Percentiles rank a stretch among this genome's conserved stretches.
Evolutionary conservation across 2,888 invertebrate species (phyloP).

Genomic region (Cephus rjabovi): DNA sequence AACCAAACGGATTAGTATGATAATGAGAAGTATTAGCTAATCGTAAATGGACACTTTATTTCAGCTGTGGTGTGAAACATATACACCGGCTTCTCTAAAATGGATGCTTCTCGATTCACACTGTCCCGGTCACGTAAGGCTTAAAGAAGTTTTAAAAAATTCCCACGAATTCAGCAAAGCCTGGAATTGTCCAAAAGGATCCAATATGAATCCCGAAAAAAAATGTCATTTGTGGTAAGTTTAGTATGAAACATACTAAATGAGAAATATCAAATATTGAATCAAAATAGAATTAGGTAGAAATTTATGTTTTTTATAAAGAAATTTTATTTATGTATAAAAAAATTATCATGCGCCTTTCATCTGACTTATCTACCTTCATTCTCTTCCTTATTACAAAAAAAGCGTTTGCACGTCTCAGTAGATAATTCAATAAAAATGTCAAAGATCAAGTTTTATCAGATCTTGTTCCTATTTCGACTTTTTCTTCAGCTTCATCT

Average conservation of each 20-base stretch:
- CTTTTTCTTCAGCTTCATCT: neutral
- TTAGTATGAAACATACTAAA: neutral
- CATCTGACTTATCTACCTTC: neutral
- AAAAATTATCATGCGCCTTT: neutral
- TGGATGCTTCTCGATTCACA: constrained; percentile 80
- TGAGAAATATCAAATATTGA: neutral
- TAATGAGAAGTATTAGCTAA: neutral
- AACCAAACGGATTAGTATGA: neutral
- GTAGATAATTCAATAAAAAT: neutral
- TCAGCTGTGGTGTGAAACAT: constrained; percentile 88
- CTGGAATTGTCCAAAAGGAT: constrained; percentile 68
- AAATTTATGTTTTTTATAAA: constrained; percentile 42
- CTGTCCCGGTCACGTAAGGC: constrained; percentile 78
- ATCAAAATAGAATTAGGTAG: constrained; percentile 1
- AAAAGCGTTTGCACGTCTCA: neutral
- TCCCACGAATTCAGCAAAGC: constrained; percentile 78
- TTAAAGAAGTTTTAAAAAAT: constrained; percentile 78
- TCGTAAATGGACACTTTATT: constrained; percentile 28
- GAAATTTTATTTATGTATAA: constrained; percentile 52
- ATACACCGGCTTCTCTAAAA: constrained; percentile 73
- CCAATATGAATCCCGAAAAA: constrained; percentile 71
- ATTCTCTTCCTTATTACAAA: neutral
- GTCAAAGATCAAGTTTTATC: neutral
- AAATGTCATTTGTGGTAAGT: constrained; percentile 66
- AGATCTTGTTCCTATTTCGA: neutral